Percentiles rank a stretch among this genome's conserved stretches.
phyloP scores from a whole-genome alignment of 2,888 invertebrate species.

The Podotricha telesiphe region DNA sequence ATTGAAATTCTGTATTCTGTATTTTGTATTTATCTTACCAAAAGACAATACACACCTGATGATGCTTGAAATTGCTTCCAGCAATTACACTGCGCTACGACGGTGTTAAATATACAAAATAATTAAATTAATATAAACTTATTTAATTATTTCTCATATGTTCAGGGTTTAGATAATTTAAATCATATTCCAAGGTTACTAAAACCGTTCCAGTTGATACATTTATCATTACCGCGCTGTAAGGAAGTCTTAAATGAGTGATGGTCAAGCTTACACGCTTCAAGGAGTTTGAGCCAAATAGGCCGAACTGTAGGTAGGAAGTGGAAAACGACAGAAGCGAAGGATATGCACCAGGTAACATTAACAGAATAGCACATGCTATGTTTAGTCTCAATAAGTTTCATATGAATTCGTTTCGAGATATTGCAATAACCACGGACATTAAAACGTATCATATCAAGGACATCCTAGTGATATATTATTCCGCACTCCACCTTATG shows the following conservation, averaged over 20 bases:
- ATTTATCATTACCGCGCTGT: constrained; percentile 25
- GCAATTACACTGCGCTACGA: not conserved
- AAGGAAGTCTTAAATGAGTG: constrained; percentile 36
- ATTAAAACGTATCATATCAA: too few species aligned
- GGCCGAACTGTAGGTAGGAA: constrained; percentile 32
- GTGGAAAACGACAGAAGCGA: constrained; percentile 24
- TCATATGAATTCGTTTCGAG: not conserved
- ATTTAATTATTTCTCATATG: not conserved
- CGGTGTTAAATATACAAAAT: not conserved
- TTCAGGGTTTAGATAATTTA: constrained; percentile 9
- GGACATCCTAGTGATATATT: too few species aligned
- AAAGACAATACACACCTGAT: too few species aligned
- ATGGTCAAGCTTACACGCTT: constrained; percentile 30
- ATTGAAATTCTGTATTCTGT: too few species aligned
- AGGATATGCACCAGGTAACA: constrained; percentile 26
- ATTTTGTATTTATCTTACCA: too few species aligned
- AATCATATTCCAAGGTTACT: constrained; percentile 19
- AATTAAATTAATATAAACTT: too few species aligned
- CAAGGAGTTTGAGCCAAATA: constrained; percentile 38
- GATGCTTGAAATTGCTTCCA: too few species aligned
- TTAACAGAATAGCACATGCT: not conserved
- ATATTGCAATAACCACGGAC: not conserved
- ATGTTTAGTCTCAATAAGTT: not conserved
- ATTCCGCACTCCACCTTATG: too few species aligned
- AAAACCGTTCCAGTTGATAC: constrained; percentile 18